Evolutionary conservation across 2,888 invertebrate species (phyloP).

Genomic region (Cosmopolites sordidus): DNA sequence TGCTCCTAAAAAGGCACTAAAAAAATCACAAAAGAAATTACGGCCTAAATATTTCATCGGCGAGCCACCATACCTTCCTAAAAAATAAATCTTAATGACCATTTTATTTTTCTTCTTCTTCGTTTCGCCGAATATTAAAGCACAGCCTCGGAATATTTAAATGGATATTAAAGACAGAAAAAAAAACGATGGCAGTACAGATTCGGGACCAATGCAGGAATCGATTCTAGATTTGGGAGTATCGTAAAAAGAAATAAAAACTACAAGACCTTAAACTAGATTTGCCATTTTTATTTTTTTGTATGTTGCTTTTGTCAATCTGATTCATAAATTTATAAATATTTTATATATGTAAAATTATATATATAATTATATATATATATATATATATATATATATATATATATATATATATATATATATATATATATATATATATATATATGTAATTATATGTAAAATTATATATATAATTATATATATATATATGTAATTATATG

Average conservation of each 20-base stretch:
- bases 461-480: no score
- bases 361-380: no score
- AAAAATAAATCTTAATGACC: constrained; percentile 27
- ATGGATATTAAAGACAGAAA: constrained; percentile 32
- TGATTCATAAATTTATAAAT: no score
- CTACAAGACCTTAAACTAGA: constrained; percentile 2
- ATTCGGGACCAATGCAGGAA: constrained; percentile 15
- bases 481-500: no score
- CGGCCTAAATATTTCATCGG: constrained; percentile 16
- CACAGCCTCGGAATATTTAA: constrained; percentile 35
- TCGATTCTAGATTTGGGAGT: constrained; percentile 35
- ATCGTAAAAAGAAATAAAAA: constrained; percentile 28
- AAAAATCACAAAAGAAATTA: constrained; percentile 13
- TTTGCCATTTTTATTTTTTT: no score
- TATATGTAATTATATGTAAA: no score
- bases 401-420: no score
- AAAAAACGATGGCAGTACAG: no score
- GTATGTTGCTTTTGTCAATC: no score
- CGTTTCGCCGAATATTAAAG: constrained; percentile 32
- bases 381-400: no score
- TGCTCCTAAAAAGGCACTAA: constrained; percentile 2
- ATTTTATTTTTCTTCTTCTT: constrained; percentile 17
- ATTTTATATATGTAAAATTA: no score
- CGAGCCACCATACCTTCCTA: constrained; percentile 12
- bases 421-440: no score